Evolutionary conservation across 1,140 invertebrate genomes (phyloP).

Genomic region (Trichonephila clavipes): DNA sequence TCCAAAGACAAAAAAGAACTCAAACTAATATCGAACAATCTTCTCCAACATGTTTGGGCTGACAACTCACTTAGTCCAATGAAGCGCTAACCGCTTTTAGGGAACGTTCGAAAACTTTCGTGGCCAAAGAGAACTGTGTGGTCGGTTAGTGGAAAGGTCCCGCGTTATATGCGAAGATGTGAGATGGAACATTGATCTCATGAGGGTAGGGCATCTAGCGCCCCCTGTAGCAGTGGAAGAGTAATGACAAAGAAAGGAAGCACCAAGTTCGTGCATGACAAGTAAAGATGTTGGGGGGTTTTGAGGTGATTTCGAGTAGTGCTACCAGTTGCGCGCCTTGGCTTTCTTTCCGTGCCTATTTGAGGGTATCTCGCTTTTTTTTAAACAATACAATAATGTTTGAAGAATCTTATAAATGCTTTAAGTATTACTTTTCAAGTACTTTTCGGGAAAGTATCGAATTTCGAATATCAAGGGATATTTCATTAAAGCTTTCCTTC

Average conservation of each 20-base stretch:
- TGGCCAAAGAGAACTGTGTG: background rate
- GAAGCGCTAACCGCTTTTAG: background rate
- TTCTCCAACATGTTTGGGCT: background rate
- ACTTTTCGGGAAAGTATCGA: too few species aligned
- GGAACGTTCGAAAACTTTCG: background rate
- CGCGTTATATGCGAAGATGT: constrained; percentile 58
- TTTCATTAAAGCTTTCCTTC: too few species aligned
- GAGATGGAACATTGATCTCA: constrained; percentile 35
- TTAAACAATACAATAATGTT: too few species aligned
- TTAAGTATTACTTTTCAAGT: too few species aligned
- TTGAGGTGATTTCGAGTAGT: background rate
- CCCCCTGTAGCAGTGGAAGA: constrained; percentile 3
- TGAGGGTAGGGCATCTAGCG: constrained; percentile 1
- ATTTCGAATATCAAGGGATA: too few species aligned
- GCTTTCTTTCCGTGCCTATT: background rate
- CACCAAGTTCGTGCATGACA: constrained; percentile 13
- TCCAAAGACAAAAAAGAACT: background rate
- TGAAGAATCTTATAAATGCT: too few species aligned
- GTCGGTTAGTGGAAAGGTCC: background rate
- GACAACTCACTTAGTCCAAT: background rate
- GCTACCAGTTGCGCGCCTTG: constrained; percentile 65
- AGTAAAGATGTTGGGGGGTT: background rate
- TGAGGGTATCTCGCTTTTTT: too few species aligned
- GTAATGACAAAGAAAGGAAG: background rate
- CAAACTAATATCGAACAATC: too few species aligned